Conservation (phyloP, 2,888 invertebrate species). For the Epistrophella euchroma region DNA sequence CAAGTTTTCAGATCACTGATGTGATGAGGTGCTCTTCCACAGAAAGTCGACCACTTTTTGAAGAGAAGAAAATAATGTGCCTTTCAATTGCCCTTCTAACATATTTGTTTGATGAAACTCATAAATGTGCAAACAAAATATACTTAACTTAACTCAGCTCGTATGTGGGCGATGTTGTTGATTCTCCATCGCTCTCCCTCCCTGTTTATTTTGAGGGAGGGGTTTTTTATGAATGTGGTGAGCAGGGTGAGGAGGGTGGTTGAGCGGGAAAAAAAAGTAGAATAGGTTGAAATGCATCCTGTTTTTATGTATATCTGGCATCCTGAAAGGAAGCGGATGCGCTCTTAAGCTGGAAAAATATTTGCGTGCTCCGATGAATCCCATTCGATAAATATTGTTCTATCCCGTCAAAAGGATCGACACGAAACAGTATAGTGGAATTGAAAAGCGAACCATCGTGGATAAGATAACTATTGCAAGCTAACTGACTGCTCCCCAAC, state of each 20-base stretch:
- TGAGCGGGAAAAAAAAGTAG: neutral
- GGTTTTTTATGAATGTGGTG: too few relatives aligned
- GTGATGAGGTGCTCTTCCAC: constrained; percentile 1
- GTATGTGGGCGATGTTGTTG: neutral
- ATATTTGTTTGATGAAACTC: constrained; percentile 53
- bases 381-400: constrained; percentile 74
- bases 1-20: constrained; percentile 8
- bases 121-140: constrained; percentile 59
- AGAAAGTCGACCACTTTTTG: constrained; percentile 24
- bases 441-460: constrained; percentile 43
- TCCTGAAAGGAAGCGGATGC: constrained; percentile 66
- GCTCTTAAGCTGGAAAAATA: constrained; percentile 69
- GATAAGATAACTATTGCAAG: constrained; percentile 20
- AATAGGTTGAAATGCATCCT: constrained; percentile 46
- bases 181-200: neutral
- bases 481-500: neutral
- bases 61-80: constrained; percentile 1
- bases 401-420: constrained; percentile 71
- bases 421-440: constrained; percentile 47
- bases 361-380: constrained; percentile 70
- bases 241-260: too few relatives aligned
- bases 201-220: too few relatives aligned
- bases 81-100: constrained; percentile 57
- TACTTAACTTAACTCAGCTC: constrained; percentile 14
- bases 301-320: constrained; percentile 16